Evolutionary conservation across 1,140 invertebrate genomes (phyloP).

Genomic region (Sminthurides bifidus): DNA sequence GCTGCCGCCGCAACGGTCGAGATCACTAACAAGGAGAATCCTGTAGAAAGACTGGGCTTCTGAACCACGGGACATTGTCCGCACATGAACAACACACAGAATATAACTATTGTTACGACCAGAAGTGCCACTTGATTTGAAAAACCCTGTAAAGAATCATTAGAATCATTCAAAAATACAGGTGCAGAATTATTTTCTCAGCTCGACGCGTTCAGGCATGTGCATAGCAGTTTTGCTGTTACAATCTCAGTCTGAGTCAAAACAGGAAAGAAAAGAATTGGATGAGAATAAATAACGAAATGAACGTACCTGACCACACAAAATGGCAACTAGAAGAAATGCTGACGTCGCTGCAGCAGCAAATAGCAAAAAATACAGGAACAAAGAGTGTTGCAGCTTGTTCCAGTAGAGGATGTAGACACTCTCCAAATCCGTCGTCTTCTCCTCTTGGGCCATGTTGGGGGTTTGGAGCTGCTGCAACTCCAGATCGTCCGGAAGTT

Average conservation of each 20-base stretch:
- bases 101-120: conserved; percentile 23
- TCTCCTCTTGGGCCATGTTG: conserved; percentile 29
- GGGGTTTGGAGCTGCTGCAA: too few species aligned
- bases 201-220: too few species aligned
- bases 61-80: conserved; percentile 29
- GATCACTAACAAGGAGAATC: conserved; percentile 32
- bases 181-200: too few species aligned
- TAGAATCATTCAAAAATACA: neutral
- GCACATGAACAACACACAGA: conserved; percentile 27
- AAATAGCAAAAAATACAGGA: conserved; percentile 27
- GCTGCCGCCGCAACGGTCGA: conserved; percentile 23
- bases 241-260: neutral
- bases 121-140: conserved; percentile 29
- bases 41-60: conserved; percentile 22
- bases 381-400: conserved; percentile 30
- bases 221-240: too few species aligned
- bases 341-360: conserved; percentile 27
- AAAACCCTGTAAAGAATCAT: neutral
- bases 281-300: neutral
- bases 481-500: too few species aligned
- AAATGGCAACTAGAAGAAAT: conserved; percentile 28
- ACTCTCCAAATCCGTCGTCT: conserved; percentile 30
- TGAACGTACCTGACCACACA: conserved; percentile 28
- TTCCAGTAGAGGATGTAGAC: conserved; percentile 33
- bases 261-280: neutral